These are phyloP conservation scores for Diglossa brunneiventris DNA, from an alignment of 2,113 vertebrate species.

Conservation along the genomic window DNA sequence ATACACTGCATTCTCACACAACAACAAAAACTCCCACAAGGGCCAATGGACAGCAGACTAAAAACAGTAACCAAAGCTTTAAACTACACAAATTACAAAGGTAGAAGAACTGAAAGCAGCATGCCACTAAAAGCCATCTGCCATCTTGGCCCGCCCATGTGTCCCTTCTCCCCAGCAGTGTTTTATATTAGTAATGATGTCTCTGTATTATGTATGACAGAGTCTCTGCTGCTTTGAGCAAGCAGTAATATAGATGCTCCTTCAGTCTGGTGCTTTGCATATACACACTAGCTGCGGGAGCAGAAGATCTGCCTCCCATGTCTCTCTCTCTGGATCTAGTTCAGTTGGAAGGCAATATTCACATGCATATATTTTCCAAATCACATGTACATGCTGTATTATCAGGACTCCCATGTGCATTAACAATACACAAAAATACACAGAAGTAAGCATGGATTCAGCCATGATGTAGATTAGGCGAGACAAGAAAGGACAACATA, in stretches of 20 bases:
- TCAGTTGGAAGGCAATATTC: constrained; percentile 15
- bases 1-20: constrained; percentile 68
- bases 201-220: constrained; percentile 47
- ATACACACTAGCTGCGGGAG: neutral
- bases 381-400: neutral
- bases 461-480: neutral
- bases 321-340: neutral
- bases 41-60: constrained; percentile 66
- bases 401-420: neutral
- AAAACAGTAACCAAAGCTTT: constrained; percentile 73
- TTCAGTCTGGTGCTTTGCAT: constrained; percentile 32
- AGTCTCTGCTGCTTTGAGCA: constrained; percentile 37
- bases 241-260: constrained; percentile 35
- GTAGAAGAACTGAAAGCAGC: constrained; percentile 68
- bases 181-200: constrained; percentile 70
- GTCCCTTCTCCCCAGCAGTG: constrained; percentile 63
- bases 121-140: constrained; percentile 72
- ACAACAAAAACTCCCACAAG: constrained; percentile 65
- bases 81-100: constrained; percentile 64
- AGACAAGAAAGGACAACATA: neutral
- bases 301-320: constrained; percentile 22
- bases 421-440: constrained; percentile 15
- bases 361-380: constrained; percentile 21
- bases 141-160: constrained; percentile 72
- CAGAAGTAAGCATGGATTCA: neutral